A percentile compares a stretch with the other conserved stretches of the same genome.
These are phyloP conservation scores for Ptilonorhynchus violaceus DNA, from an alignment of 2,113 vertebrate genomes.

Conservation along the genomic window DNA sequence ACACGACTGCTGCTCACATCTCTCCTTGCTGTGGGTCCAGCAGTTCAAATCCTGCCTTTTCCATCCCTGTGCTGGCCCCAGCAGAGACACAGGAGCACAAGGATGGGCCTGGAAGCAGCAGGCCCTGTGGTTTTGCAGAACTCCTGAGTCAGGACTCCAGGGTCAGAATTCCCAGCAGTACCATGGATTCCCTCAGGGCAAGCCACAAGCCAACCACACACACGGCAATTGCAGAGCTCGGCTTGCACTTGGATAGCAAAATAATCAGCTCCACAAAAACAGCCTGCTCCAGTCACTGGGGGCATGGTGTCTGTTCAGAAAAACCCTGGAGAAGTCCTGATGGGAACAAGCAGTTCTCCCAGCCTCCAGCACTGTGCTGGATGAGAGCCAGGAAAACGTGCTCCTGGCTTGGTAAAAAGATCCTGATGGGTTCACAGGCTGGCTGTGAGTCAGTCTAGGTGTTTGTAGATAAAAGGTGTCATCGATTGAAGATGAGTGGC, in stretches of 20 bases:
- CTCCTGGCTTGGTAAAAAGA: not conserved
- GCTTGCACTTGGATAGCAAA: not conserved
- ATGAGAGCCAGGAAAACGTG: not conserved
- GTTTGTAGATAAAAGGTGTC: constrained; percentile 12
- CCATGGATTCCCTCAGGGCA: not conserved
- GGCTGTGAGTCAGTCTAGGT: not conserved
- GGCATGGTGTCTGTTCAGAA: not conserved
- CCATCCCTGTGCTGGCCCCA: not conserved
- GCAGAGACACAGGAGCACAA: not conserved
- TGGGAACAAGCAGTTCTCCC: not conserved
- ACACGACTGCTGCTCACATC: not conserved
- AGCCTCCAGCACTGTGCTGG: not conserved
- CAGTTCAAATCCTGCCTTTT: not conserved
- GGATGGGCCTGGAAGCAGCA: not conserved
- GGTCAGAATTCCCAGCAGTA: constrained; percentile 8
- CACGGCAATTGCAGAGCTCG: not conserved
- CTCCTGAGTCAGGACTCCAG: not conserved
- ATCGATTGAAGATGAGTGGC: not conserved
- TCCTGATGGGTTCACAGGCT: not conserved
- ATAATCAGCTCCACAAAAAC: not conserved
- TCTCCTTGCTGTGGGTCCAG: not conserved
- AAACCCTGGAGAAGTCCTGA: not conserved
- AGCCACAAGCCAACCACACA: not conserved
- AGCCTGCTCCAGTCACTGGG: not conserved
- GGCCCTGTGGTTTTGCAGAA: not conserved